Conservation (phyloP, 2,113 vertebrate species). For the Cyrtonyx montezumae region DNA sequence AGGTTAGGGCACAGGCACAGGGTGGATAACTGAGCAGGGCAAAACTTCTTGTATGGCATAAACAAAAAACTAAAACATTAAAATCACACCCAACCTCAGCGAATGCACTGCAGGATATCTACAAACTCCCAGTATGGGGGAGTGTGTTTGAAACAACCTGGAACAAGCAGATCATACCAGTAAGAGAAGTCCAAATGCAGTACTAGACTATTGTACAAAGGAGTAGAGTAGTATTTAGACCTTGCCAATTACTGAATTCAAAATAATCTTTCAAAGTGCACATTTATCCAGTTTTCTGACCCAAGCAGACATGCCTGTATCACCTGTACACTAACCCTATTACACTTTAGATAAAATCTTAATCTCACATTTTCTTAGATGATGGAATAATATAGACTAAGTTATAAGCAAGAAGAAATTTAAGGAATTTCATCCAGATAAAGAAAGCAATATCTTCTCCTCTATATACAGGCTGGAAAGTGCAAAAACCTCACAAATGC, state of each 20-base stretch:
- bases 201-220: background rate
- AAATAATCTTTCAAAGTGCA: background rate
- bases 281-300: background rate
- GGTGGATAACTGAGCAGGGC: background rate
- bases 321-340: background rate
- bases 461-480: background rate
- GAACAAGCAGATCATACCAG: background rate
- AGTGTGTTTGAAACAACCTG: background rate
- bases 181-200: background rate
- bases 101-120: background rate
- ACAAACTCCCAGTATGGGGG: background rate
- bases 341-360: background rate
- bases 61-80: background rate
- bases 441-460: background rate
- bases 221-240: background rate
- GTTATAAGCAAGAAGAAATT: background rate
- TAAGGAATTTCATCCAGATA: background rate
- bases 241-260: background rate
- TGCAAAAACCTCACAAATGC: background rate
- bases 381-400: too few relatives aligned
- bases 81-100: background rate
- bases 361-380: too few relatives aligned
- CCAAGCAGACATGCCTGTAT: background rate
- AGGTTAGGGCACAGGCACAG: background rate
- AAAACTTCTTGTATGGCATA: background rate